A percentile compares a stretch with the other conserved stretches of the same genome.
Conservation (phyloP, 2,797 vertebrate genomes). For the Platyrinchus mystaceus region DNA sequence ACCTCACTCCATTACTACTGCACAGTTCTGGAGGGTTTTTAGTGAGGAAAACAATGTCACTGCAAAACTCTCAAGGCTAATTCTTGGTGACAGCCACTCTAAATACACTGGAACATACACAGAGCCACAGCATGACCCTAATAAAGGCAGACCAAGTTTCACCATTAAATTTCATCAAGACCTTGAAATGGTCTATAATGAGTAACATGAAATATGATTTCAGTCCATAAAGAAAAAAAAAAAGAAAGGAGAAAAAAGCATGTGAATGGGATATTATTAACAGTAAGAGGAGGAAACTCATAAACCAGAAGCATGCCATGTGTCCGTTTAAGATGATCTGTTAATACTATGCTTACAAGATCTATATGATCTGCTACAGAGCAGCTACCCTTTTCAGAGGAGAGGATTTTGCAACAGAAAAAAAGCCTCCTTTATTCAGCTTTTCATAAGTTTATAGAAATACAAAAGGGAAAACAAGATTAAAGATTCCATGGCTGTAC, state of each 20-base stretch:
- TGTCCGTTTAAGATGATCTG: neutral
- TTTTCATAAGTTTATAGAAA: neutral
- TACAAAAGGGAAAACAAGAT: neutral
- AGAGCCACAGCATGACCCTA: neutral
- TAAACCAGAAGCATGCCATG: neutral
- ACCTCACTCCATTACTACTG: neutral
- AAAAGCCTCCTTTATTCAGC: neutral
- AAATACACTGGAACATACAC: neutral
- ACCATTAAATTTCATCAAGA: neutral
- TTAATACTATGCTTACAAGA: neutral
- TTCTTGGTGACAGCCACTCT: neutral
- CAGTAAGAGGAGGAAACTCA: neutral
- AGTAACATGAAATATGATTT: neutral
- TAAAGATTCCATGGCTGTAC: neutral
- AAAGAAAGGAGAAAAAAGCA: neutral
- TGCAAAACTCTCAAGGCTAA: neutral
- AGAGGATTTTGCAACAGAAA: neutral
- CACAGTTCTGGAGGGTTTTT: neutral
- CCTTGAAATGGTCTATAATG: neutral
- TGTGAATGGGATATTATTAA: neutral
- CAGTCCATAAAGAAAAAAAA: neutral
- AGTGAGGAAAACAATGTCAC: neutral
- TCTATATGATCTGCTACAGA: neutral
- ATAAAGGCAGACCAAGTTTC: constrained; percentile 10
- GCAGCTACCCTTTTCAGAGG: neutral